Conservation (phyloP, 2,888 invertebrate genomes). For the Imbricaverruca yamaguchii region DNA sequence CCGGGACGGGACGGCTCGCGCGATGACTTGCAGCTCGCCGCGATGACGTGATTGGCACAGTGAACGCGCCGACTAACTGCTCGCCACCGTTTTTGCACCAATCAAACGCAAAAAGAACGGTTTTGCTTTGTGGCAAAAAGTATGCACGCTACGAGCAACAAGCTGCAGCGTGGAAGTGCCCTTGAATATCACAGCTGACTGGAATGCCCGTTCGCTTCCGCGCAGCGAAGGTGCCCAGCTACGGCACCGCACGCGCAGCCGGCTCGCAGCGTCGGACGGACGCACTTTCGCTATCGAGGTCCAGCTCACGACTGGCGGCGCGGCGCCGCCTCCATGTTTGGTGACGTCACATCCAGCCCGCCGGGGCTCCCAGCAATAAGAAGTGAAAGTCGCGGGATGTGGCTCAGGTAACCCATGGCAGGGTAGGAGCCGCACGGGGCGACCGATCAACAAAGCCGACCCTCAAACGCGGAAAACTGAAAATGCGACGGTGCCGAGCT, state of each 20-base stretch:
- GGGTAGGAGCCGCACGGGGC: background rate
- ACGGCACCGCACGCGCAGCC: background rate
- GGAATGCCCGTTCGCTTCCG: background rate
- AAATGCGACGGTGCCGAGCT: too few relatives aligned
- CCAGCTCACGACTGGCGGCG: background rate
- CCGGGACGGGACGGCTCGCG: background rate
- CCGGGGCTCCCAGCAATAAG: background rate
- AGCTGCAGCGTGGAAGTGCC: background rate
- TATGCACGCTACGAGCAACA: slow-evolving; percentile 3
- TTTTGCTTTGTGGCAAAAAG: background rate
- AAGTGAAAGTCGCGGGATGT: slow-evolving; percentile 11
- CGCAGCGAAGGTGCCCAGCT: background rate
- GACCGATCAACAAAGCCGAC: background rate
- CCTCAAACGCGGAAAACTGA: too few relatives aligned
- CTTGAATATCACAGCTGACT: background rate
- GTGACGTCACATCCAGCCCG: background rate
- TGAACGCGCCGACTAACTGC: background rate
- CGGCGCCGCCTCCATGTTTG: slow-evolving; percentile 9
- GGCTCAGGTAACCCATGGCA: background rate
- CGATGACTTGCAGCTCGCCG: background rate
- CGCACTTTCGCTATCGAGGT: slow-evolving; percentile 18
- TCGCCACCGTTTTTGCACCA: background rate
- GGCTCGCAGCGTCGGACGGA: background rate
- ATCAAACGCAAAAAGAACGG: background rate
- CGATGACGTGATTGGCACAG: background rate